A percentile compares a stretch with the other conserved stretches of the same genome.
phyloP scores from a whole-genome alignment of 2,888 invertebrate species.

The Atherix ibis region DNA sequence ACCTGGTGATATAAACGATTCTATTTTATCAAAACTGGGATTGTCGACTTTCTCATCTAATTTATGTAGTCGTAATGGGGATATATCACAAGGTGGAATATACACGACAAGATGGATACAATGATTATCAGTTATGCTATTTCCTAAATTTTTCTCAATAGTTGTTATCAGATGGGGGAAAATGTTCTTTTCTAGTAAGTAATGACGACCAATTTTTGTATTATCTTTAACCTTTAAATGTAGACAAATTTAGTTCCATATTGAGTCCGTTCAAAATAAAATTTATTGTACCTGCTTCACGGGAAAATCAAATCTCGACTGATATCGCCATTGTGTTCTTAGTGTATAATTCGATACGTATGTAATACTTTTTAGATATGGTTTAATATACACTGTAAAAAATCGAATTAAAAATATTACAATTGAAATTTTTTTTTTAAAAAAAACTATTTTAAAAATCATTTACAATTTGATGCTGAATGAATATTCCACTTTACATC shows the following conservation, averaged over 20 bases:
- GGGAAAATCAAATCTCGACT: constrained; percentile 59
- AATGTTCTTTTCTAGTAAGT: constrained; percentile 48
- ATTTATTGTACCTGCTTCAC: constrained; percentile 40
- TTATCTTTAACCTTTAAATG: no score
- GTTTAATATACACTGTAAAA: constrained; percentile 55
- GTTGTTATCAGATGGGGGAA: constrained; percentile 73
- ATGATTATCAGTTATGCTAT: constrained; percentile 66
- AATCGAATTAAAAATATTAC: constrained; percentile 4
- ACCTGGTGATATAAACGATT: constrained; percentile 66
- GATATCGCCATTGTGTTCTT: constrained; percentile 79
- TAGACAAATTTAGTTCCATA: not conserved
- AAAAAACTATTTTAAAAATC: constrained; percentile 6
- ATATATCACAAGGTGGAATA: constrained; percentile 53
- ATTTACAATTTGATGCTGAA: constrained; percentile 46
- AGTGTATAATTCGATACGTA: constrained; percentile 62
- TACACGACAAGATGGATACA: constrained; percentile 75
- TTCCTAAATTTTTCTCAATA: constrained; percentile 71
- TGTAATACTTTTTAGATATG: constrained; percentile 54
- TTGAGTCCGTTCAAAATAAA: no score
- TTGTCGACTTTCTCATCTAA: constrained; percentile 36
- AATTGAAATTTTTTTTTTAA: constrained; percentile 6
- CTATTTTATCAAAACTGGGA: constrained; percentile 33
- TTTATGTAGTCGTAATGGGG: constrained; percentile 52
- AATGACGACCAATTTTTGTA: constrained; percentile 39
- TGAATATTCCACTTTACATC: constrained; percentile 53